Evolutionary conservation across 2,797 vertebrate species (phyloP).

Genomic region (Rhynchonycteris naso): DNA sequence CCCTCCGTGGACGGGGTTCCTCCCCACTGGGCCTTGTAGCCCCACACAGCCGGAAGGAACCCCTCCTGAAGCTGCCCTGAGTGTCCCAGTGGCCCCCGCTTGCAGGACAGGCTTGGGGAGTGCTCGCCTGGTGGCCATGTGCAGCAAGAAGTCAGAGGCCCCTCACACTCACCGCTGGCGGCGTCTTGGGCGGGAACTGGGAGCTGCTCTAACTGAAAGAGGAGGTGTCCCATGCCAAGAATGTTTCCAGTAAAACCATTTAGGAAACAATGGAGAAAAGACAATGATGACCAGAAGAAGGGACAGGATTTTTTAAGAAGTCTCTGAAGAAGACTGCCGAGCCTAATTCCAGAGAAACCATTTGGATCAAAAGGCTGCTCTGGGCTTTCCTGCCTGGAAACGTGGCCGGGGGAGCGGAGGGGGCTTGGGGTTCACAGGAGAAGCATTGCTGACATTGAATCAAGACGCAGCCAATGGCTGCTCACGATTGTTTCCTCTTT

Average conservation of each 20-base stretch:
- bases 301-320: slow-evolving; percentile 60
- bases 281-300: slow-evolving; percentile 38
- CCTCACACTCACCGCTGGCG: background rate
- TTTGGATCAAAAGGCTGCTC: background rate
- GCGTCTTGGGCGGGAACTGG: background rate
- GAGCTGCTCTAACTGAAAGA: slow-evolving; percentile 22
- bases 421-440: background rate
- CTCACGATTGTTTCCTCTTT: slow-evolving; percentile 56
- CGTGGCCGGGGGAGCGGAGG: background rate
- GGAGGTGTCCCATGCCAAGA: slow-evolving; percentile 15
- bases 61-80: background rate
- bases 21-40: background rate
- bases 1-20: background rate
- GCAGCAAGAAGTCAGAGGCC: slow-evolving; percentile 40
- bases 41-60: background rate
- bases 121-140: slow-evolving; percentile 53
- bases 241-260: slow-evolving; percentile 69
- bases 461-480: slow-evolving; percentile 61
- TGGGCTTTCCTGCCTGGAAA: slow-evolving; percentile 41
- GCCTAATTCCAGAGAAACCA: slow-evolving; percentile 65
- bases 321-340: slow-evolving; percentile 42
- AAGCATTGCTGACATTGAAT: slow-evolving; percentile 39
- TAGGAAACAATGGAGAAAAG: slow-evolving; percentile 13
- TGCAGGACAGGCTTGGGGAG: background rate
- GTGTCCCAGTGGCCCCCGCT: background rate